phyloP scores from a whole-genome alignment of 2,888 invertebrate species.

The Eupithecia inturbata region DNA sequence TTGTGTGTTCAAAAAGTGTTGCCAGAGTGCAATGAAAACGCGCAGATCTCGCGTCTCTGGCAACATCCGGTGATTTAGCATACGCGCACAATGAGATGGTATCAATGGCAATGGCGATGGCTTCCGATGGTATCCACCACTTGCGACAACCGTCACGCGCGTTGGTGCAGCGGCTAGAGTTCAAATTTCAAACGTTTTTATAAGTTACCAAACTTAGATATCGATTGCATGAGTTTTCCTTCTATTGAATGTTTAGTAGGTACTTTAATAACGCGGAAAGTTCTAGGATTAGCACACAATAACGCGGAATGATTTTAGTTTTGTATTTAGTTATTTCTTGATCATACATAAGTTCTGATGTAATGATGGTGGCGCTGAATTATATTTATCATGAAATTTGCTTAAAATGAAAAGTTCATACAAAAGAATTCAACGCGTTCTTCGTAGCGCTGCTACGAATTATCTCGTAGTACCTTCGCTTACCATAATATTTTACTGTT shows the following conservation, averaged over 20 bases:
- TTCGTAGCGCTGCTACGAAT: conserved; percentile 13
- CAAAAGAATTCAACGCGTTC: conserved; percentile 27
- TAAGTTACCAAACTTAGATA: neutral
- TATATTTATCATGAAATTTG: neutral
- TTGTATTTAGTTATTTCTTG: neutral
- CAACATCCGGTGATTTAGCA: conserved; percentile 78
- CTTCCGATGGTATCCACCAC: conserved; percentile 77
- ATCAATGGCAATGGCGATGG: conserved; percentile 74
- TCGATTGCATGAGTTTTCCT: neutral
- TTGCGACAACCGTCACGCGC: conserved; percentile 78
- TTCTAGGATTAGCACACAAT: neutral
- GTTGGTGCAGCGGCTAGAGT: conserved; percentile 38
- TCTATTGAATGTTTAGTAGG: neutral
- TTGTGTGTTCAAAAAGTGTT: neutral
- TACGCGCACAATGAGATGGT: conserved; percentile 78
- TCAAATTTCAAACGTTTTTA: neutral
- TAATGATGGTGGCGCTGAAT: neutral
- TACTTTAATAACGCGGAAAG: neutral
- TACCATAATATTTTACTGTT: no score
- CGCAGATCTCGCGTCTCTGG: conserved; percentile 69
- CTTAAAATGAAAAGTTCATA: neutral
- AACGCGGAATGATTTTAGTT: neutral
- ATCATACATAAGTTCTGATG: neutral
- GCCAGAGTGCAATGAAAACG: conserved; percentile 53
- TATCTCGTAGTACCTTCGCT: neutral